Evolutionary conservation across 2,888 invertebrate genomes (phyloP).

Genomic region (Aporophyla nigra): DNA sequence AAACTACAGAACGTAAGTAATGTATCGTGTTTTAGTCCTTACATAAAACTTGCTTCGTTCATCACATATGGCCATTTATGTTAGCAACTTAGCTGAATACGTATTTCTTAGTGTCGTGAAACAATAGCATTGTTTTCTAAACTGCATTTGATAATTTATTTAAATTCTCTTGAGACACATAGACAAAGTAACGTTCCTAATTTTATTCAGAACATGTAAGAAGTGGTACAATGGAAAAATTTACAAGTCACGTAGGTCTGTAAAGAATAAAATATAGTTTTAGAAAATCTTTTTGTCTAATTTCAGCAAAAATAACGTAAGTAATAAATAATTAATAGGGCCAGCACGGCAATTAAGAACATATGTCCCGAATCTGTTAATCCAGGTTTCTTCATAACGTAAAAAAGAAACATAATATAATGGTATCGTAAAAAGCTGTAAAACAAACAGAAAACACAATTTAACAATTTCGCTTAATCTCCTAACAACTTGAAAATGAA

Average conservation of each 20-base stretch:
- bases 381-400: background rate
- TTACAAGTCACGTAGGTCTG: background rate
- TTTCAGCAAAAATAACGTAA: background rate
- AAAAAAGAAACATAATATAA: background rate
- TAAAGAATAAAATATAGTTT: background rate
- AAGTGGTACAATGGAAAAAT: background rate
- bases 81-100: background rate
- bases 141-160: background rate
- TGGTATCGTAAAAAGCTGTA: background rate
- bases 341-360: background rate
- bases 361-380: background rate
- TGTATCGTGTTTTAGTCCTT: background rate
- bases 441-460: conserved; percentile 17
- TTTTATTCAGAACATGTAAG: background rate
- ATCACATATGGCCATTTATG: background rate
- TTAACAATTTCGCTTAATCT: conserved; percentile 15
- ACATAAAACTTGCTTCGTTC: background rate
- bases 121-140: background rate
- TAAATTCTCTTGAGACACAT: background rate
- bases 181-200: background rate
- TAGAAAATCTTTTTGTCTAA: background rate
- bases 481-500: conserved; percentile 35
- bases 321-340: background rate
- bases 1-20: background rate
- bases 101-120: background rate